These are phyloP conservation scores for Conus canariensis DNA, from an alignment of 2,888 invertebrate genomes.

Conservation along the genomic window DNA sequence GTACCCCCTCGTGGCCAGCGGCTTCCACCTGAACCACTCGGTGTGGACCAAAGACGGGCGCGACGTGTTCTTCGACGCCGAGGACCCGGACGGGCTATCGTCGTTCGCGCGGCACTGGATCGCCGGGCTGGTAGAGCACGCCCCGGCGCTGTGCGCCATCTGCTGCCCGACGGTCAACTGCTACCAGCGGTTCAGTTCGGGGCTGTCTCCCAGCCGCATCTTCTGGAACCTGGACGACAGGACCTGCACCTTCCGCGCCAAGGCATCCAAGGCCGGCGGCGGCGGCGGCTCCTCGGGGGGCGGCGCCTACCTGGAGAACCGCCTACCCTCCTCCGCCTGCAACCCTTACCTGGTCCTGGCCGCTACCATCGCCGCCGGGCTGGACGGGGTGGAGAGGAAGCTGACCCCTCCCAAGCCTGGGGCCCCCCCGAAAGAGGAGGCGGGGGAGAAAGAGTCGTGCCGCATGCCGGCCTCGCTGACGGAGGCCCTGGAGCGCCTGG, in stretches of 20 bases:
- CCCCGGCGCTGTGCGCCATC: slow-evolving; percentile 44
- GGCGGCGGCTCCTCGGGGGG: background rate
- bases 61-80: slow-evolving; percentile 42
- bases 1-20: slow-evolving; percentile 26
- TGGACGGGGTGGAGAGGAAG: slow-evolving; percentile 49
- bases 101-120: slow-evolving; percentile 49
- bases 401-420: slow-evolving; percentile 36
- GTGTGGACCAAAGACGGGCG: slow-evolving; percentile 43
- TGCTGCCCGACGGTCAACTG: slow-evolving; percentile 48
- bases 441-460: background rate
- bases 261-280: slow-evolving; percentile 7
- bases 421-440: background rate
- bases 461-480: slow-evolving; percentile 31
- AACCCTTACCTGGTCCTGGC: slow-evolving; percentile 46
- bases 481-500: slow-evolving; percentile 39
- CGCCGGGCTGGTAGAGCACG: slow-evolving; percentile 46
- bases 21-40: slow-evolving; percentile 48
- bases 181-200: slow-evolving; percentile 41
- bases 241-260: slow-evolving; percentile 33
- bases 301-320: slow-evolving; percentile 45
- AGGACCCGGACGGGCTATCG: slow-evolving; percentile 38
- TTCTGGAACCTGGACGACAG: slow-evolving; percentile 48
- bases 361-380: slow-evolving; percentile 44
- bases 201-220: slow-evolving; percentile 38
- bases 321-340: slow-evolving; percentile 45